Base-by-base conservation (phyloP, 2,113 vertebrate species). In the Ursus arctos region DNA sequence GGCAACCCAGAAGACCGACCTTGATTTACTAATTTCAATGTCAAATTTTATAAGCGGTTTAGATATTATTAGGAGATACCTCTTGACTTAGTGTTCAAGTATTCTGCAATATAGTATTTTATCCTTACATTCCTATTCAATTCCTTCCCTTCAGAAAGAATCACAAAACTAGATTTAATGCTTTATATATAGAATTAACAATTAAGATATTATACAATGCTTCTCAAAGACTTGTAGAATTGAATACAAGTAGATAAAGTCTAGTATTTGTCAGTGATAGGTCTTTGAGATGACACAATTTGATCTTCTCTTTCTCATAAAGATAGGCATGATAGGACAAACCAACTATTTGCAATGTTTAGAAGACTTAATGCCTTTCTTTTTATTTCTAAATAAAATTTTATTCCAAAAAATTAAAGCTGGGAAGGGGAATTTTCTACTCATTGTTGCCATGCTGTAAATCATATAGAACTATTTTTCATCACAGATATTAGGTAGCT, bases 331-430 rank as follows among this genome's bases (percentile, higher is more conserved):
- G 15, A 40, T 51, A 89, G 59, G 7, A 43, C 8, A 91, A 59
- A 63, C 49, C 26, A 95, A 47, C 8, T 61, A 7, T 77, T 24
- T 85, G 31, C 19, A 71, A 69, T 67, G 47, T 89, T 92, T 63
- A 84, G 7, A 89, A 88, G 24, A 84, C 16, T 61, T 74, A 57
- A 88, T 65, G 6, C 8, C 28, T 79, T 90, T 91, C 31, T 88
- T 89, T 93, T 88, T 67, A 51, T 33, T 90, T 96, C 15, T 90
- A 91, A 84, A 47, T 53, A 59, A 57, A 72, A 16, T 87, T 87
- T 77, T 85, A 82, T 82, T 92, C 24, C 26, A 74, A 72, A 36
- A 91, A 72, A 49, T 59, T 88, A 81, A 95, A 94, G 1, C 26
- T 92, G 21, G 36, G 0, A 71, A 93, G 67, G 5, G 47, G 59